A percentile compares a stretch with the other conserved stretches of the same genome.
These are phyloP conservation scores for Rhizomys pruinosus DNA, from an alignment of 2,113 vertebrate genomes.

Conservation along the genomic window DNA sequence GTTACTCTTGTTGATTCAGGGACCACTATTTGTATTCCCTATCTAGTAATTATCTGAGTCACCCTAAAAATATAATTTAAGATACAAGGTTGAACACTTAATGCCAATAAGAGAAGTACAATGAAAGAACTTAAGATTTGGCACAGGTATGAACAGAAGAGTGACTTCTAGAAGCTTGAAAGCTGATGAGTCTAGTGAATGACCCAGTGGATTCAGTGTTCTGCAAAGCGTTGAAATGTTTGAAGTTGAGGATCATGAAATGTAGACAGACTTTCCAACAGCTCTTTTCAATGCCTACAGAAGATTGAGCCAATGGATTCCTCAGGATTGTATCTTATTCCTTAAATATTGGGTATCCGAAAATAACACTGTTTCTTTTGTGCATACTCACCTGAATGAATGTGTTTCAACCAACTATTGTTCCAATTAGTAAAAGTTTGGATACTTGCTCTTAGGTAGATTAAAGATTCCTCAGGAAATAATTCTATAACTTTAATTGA, in stretches of 20 bases:
- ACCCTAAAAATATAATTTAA: too few species aligned
- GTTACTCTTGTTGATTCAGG: too few species aligned
- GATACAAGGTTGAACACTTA: too few species aligned
- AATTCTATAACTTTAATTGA: neutral
- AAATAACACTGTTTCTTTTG: too few species aligned
- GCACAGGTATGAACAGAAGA: neutral
- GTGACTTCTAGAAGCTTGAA: neutral
- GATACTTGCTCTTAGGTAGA: neutral
- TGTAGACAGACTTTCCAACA: neutral
- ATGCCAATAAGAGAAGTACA: too few species aligned
- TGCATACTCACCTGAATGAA: too few species aligned
- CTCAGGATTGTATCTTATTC: slow-evolving; percentile 30
- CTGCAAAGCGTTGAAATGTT: neutral
- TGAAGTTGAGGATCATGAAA: slow-evolving; percentile 41
- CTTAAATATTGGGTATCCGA: neutral
- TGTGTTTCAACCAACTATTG: too few species aligned
- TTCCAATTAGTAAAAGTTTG: too few species aligned
- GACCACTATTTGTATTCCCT: too few species aligned
- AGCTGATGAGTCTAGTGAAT: neutral
- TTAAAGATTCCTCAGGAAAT: neutral
- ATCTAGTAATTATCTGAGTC: too few species aligned
- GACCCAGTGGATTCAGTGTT: neutral
- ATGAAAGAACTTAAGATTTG: neutral
- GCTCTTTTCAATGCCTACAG: slow-evolving; percentile 7
- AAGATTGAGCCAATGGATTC: slow-evolving; percentile 46